phyloP scores from a whole-genome alignment of 2,113 vertebrate species.

The Odontophorus gujanensis region DNA sequence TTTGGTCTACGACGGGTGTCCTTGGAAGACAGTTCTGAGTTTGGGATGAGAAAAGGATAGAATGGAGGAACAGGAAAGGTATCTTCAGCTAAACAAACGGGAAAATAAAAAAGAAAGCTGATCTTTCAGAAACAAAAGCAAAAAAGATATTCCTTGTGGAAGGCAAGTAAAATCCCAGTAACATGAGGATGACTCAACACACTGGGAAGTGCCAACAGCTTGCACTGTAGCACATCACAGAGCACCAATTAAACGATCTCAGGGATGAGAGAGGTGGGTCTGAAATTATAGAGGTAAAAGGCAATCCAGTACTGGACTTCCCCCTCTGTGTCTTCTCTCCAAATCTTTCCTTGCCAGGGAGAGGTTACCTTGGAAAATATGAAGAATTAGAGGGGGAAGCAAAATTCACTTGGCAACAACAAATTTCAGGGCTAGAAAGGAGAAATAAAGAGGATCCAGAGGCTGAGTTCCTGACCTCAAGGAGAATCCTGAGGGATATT shows the following conservation, averaged over 20 bases:
- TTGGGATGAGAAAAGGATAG: neutral
- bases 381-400: constrained; percentile 25
- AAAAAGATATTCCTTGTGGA: neutral
- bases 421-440: constrained; percentile 32
- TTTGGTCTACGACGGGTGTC: neutral
- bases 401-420: constrained; percentile 49
- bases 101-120: neutral
- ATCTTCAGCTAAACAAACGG: neutral
- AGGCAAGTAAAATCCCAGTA: neutral
- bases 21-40: neutral
- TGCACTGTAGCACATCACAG: neutral
- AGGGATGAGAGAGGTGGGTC: neutral
- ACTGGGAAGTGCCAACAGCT: neutral
- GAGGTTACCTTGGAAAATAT: constrained; percentile 60
- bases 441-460: constrained; percentile 56
- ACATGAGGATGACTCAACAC: neutral
- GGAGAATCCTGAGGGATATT: constrained; percentile 59
- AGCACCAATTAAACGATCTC: neutral
- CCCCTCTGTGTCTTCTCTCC: neutral
- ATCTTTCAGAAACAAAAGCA: neutral
- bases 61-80: neutral
- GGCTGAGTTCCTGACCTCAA: constrained; percentile 58
- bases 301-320: neutral
- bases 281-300: constrained; percentile 11
- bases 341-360: constrained; percentile 36